Conservation (phyloP, 2,888 invertebrate genomes). For the Drosophila falleni region DNA sequence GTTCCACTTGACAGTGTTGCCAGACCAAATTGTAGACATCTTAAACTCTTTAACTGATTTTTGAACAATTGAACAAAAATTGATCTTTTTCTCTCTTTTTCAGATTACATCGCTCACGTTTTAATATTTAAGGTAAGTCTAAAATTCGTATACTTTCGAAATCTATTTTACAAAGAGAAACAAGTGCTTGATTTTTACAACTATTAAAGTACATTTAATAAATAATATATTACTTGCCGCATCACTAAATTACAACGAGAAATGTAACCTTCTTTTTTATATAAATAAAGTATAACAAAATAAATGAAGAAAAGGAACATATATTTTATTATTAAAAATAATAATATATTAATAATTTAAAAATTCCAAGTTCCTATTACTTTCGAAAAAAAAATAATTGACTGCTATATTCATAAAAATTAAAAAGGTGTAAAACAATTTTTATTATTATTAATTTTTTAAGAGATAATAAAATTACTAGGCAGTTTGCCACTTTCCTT, state of each 20-base stretch:
- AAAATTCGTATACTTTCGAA: background rate
- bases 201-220: background rate
- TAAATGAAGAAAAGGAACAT: background rate
- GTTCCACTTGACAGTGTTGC: constrained; percentile 28
- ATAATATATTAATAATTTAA: background rate
- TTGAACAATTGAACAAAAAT: constrained; percentile 12
- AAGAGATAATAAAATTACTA: no score
- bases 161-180: constrained; percentile 39
- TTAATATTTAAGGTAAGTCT: constrained; percentile 45
- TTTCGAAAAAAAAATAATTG: no score
- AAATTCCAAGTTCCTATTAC: background rate
- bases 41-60: constrained; percentile 36
- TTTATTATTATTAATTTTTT: no score
- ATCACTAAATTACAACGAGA: background rate
- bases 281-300: no score
- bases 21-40: constrained; percentile 24
- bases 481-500: background rate
- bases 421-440: no score
- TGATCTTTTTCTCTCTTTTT: constrained; percentile 18
- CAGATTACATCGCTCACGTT: constrained; percentile 24
- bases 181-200: constrained; percentile 41
- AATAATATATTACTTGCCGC: background rate
- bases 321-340: background rate
- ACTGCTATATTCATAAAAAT: no score
- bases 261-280: background rate